phyloP scores from a whole-genome alignment of 2,113 vertebrate species.

The Oryctolagus cuniculus region DNA sequence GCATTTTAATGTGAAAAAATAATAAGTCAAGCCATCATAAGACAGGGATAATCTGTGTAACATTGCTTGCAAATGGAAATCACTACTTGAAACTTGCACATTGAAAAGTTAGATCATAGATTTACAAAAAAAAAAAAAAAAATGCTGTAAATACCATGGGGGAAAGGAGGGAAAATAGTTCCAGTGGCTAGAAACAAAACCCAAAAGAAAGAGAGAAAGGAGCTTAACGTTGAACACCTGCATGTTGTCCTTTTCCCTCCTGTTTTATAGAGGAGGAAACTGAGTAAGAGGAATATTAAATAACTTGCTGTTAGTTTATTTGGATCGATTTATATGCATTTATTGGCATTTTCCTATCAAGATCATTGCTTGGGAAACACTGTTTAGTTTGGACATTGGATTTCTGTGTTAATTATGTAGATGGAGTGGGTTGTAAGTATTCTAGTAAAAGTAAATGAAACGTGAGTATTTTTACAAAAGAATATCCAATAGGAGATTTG shows the following conservation, averaged over 20 bases:
- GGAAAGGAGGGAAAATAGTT: background rate
- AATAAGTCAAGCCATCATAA: background rate
- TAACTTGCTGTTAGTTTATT: conserved; percentile 13
- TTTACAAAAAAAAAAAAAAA: background rate
- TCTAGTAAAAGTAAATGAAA: conserved; percentile 53
- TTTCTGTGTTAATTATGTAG: conserved; percentile 44
- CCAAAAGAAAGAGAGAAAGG: background rate
- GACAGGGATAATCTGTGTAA: background rate
- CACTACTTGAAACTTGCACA: conserved; percentile 23
- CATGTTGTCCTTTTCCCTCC: background rate
- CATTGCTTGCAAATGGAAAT: conserved; percentile 21
- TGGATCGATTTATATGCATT: background rate
- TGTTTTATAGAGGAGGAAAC: background rate
- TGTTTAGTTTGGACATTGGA: conserved; percentile 36
- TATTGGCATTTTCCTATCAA: background rate
- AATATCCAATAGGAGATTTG: background rate
- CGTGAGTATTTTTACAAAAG: conserved; percentile 37
- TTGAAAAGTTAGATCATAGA: conserved; percentile 26
- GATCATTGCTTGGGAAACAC: conserved; percentile 12
- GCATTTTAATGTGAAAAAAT: background rate
- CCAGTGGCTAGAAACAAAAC: background rate
- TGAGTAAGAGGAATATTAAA: conserved; percentile 1
- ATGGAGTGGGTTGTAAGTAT: background rate
- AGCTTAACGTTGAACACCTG: background rate
- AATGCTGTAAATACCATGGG: background rate